A percentile compares a stretch with the other conserved stretches of the same genome.
phyloP scores from a whole-genome alignment of 1,140 invertebrate species.

The Bilobella aurantiaca region DNA sequence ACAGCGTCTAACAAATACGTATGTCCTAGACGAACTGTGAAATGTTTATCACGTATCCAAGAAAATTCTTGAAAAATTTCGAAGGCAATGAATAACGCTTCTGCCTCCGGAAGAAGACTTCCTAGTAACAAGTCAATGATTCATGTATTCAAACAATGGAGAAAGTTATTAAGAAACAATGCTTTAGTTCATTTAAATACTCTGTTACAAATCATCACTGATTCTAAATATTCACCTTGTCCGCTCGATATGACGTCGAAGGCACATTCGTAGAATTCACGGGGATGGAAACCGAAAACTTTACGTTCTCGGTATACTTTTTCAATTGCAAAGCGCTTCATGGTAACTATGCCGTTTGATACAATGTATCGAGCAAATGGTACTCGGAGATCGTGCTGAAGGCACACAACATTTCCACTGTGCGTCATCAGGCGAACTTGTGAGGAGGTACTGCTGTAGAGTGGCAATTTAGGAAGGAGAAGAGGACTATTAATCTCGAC shows the following conservation, averaged over 20 bases:
- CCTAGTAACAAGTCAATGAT: constrained; percentile 39
- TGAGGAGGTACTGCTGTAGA: constrained; percentile 49
- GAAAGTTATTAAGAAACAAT: too few relatives aligned
- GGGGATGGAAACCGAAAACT: constrained; percentile 71
- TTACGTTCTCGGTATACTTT: constrained; percentile 75
- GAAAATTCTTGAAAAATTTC: constrained; percentile 66
- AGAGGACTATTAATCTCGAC: constrained; percentile 61
- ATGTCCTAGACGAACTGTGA: constrained; percentile 71
- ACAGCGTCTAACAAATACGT: constrained; percentile 64
- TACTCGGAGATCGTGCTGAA: constrained; percentile 65
- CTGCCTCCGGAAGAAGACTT: constrained; percentile 69
- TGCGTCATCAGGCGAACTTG: constrained; percentile 73
- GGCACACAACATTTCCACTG: constrained; percentile 62
- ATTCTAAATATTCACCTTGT: constrained; percentile 47
- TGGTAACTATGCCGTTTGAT: constrained; percentile 60
- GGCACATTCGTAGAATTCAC: constrained; percentile 77
- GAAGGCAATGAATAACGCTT: constrained; percentile 64
- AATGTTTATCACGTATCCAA: constrained; percentile 53
- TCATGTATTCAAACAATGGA: not conserved
- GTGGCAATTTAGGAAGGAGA: constrained; percentile 56
- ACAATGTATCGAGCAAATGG: constrained; percentile 74
- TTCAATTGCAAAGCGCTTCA: constrained; percentile 76
- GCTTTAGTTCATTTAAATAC: too few relatives aligned
- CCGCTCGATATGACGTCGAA: constrained; percentile 81
- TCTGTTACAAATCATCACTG: too few relatives aligned